Conservation (phyloP, 2,888 invertebrate species). For the Idaea aversata region DNA sequence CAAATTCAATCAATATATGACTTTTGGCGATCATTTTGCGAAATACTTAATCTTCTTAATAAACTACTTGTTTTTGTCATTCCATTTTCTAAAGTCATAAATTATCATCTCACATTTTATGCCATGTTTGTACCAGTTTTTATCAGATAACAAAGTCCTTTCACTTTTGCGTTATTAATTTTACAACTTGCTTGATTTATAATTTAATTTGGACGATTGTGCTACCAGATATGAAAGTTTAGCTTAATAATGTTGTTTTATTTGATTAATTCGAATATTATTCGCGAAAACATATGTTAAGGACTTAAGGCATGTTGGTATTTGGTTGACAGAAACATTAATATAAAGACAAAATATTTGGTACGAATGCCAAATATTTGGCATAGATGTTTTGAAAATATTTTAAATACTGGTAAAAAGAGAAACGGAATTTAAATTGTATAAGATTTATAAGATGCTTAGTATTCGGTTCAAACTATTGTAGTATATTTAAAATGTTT, state of each 20-base stretch:
- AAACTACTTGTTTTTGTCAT: slow-evolving; percentile 43
- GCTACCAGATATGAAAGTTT: slow-evolving; percentile 24
- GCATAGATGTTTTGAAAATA: not conserved
- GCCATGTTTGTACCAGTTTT: slow-evolving; percentile 27
- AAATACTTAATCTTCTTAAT: slow-evolving; percentile 17
- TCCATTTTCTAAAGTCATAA: slow-evolving; percentile 56
- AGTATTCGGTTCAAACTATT: not conserved
- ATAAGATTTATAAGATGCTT: not conserved
- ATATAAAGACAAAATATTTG: slow-evolving; percentile 16
- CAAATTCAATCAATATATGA: slow-evolving; percentile 26
- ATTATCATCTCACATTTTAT: slow-evolving; percentile 45
- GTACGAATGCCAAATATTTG: not conserved
- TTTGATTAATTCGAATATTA: slow-evolving; percentile 12
- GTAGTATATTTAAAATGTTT: too few relatives aligned
- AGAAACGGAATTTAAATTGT: not conserved
- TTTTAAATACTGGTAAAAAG: not conserved
- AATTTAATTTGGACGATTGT: slow-evolving; percentile 27
- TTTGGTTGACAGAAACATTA: slow-evolving; percentile 14
- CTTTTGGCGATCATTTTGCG: slow-evolving; percentile 13
- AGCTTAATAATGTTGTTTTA: slow-evolving; percentile 27
- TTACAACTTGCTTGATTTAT: slow-evolving; percentile 36
- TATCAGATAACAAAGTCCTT: slow-evolving; percentile 35
- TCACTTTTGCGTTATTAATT: slow-evolving; percentile 40
- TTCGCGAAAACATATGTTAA: slow-evolving; percentile 1
- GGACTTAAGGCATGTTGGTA: slow-evolving; percentile 17